Conservation (phyloP, 2,888 invertebrate genomes). For the Macaria notata region DNA sequence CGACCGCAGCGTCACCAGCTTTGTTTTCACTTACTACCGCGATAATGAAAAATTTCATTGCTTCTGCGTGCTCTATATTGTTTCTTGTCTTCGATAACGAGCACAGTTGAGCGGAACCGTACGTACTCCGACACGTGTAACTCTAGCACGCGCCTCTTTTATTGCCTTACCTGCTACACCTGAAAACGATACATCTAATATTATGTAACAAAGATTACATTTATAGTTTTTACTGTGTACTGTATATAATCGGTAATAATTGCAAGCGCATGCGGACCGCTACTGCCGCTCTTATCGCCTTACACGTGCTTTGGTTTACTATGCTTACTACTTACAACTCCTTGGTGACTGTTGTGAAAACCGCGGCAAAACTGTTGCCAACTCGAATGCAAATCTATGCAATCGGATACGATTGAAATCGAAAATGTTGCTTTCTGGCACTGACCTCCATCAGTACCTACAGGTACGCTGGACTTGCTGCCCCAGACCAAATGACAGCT, state of each 20-base stretch:
- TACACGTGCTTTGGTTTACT: conserved; percentile 67
- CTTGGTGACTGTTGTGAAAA: conserved; percentile 38
- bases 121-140: conserved; percentile 52
- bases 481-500: too few relatives aligned
- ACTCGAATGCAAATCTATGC: conserved; percentile 5
- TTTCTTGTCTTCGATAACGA: conserved; percentile 62
- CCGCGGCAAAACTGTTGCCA: conserved; percentile 23
- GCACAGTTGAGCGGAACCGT: conserved; percentile 38
- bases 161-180: conserved; percentile 33
- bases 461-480: too few relatives aligned
- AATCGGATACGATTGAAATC: conserved; percentile 5
- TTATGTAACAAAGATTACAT: conserved; percentile 58
- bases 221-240: conserved; percentile 49
- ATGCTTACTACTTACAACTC: conserved; percentile 37
- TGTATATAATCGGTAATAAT: conserved; percentile 59
- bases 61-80: conserved; percentile 64
- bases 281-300: conserved; percentile 53
- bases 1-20: conserved; percentile 40
- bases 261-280: conserved; percentile 44
- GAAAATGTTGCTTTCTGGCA: conserved; percentile 9
- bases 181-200: conserved; percentile 24
- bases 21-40: conserved; percentile 57
- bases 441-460: too few relatives aligned
- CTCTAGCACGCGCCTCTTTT: conserved; percentile 44
- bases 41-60: conserved; percentile 67